Percentiles rank a stretch among this genome's conserved stretches.
phyloP scores from a whole-genome alignment of 2,113 vertebrate species.

The Lanius collurio region DNA sequence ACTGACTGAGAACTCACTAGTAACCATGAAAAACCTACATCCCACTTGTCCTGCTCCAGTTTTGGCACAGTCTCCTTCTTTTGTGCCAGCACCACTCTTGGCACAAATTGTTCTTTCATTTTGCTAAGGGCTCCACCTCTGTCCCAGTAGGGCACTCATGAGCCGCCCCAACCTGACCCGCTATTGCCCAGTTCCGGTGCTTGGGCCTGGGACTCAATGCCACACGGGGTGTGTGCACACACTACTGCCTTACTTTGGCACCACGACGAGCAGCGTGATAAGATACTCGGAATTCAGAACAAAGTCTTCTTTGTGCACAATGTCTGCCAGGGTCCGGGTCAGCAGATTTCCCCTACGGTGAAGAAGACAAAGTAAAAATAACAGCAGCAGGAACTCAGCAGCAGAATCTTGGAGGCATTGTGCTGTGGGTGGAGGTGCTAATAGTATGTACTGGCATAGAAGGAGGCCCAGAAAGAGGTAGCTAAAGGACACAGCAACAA shows the following conservation, averaged over 20 bases:
- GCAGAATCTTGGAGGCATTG: background rate
- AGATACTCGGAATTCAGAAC: slow-evolving; percentile 93
- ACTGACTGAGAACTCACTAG: background rate
- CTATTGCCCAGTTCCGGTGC: fast-evolving
- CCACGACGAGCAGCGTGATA: slow-evolving; percentile 89
- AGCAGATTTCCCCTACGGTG: slow-evolving; percentile 82
- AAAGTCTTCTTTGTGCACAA: slow-evolving; percentile 90
- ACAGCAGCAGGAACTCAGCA: background rate
- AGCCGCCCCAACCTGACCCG: background rate
- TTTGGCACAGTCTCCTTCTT: background rate
- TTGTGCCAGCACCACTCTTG: background rate
- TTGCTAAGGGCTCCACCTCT: background rate
- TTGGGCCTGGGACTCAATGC: background rate
- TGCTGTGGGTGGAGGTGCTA: background rate
- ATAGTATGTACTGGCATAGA: background rate
- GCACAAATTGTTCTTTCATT: background rate
- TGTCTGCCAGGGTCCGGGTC: slow-evolving; percentile 82
- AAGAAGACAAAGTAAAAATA: background rate
- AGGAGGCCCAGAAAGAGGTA: background rate
- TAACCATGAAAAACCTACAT: background rate
- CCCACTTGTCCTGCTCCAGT: background rate
- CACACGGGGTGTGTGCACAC: fast-evolving
- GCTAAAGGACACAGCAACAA: background rate
- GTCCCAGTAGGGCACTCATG: background rate
- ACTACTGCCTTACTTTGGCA: slow-evolving; percentile 82